phyloP scores from a whole-genome alignment of 2,797 vertebrate species.

The Propithecus deckenii region DNA sequence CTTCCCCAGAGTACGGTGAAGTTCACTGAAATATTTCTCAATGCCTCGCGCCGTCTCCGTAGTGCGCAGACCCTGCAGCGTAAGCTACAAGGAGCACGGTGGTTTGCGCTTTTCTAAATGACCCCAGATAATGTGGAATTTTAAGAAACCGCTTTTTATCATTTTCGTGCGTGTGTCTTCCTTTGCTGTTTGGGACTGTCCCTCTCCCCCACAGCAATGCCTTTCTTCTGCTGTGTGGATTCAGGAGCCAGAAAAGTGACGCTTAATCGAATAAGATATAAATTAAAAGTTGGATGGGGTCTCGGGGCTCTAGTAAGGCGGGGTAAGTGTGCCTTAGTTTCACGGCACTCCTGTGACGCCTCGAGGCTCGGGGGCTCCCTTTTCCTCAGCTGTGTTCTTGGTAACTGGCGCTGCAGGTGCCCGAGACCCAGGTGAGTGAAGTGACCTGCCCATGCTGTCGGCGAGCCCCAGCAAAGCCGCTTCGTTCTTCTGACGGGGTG shows the following conservation, averaged over 20 bases:
- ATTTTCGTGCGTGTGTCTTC: background rate
- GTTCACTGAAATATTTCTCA: background rate
- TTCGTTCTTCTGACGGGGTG: background rate
- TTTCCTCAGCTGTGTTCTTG: background rate
- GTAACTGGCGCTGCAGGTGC: background rate
- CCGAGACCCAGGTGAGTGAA: background rate
- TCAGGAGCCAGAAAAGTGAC: background rate
- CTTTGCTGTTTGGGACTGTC: background rate
- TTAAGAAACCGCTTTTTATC: background rate
- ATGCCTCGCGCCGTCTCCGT: background rate
- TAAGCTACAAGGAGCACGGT: background rate
- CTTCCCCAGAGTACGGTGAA: background rate
- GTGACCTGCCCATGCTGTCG: background rate
- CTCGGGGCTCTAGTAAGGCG: background rate
- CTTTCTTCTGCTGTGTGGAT: background rate
- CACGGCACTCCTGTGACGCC: fast-evolving
- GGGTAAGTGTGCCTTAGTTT: background rate
- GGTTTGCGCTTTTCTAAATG: background rate
- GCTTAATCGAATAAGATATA: background rate
- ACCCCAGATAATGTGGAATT: background rate
- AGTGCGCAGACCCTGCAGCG: fast-evolving
- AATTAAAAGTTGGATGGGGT: background rate
- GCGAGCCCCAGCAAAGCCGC: background rate
- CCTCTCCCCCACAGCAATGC: background rate
- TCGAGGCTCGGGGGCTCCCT: background rate